phyloP scores from a whole-genome alignment of 2,888 invertebrate genomes.

The Polia nebulosa region DNA sequence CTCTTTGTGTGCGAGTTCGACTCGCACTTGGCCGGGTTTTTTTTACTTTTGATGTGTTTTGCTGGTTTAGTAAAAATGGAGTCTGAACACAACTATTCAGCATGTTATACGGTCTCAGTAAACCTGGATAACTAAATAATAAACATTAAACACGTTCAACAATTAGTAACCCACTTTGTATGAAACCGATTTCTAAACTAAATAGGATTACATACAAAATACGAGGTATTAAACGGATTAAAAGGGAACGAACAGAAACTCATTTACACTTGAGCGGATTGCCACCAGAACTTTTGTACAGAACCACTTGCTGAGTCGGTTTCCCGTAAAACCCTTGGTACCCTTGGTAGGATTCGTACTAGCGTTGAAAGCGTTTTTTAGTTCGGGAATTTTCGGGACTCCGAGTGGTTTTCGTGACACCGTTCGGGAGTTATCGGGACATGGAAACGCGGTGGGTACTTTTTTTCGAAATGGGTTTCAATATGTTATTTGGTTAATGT shows the following conservation, averaged over 20 bases:
- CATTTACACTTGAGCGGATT: slow-evolving; percentile 50
- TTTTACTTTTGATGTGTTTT: too few species aligned
- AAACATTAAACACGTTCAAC: slow-evolving; percentile 6
- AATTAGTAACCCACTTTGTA: neutral
- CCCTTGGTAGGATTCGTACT: too few species aligned
- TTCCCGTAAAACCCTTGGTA: slow-evolving; percentile 27
- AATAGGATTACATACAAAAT: neutral
- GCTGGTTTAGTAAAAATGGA: too few species aligned
- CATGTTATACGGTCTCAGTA: too few species aligned
- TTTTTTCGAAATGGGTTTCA: neutral
- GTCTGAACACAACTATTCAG: too few species aligned
- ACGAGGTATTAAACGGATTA: slow-evolving; percentile 25
- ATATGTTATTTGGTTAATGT: slow-evolving; percentile 1
- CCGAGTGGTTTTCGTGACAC: neutral
- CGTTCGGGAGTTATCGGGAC: neutral
- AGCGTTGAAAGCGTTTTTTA: slow-evolving; percentile 11
- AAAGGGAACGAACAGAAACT: slow-evolving; percentile 33
- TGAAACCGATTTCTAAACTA: slow-evolving; percentile 12
- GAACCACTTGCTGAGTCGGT: slow-evolving; percentile 15
- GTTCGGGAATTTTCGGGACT: neutral
- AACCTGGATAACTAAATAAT: too few species aligned
- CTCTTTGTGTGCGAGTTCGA: too few species aligned
- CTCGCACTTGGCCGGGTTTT: too few species aligned
- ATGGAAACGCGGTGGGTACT: neutral
- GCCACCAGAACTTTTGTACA: slow-evolving; percentile 39